Conservation (phyloP, 2,797 vertebrate genomes). For the Cirrhinus molitorella region DNA sequence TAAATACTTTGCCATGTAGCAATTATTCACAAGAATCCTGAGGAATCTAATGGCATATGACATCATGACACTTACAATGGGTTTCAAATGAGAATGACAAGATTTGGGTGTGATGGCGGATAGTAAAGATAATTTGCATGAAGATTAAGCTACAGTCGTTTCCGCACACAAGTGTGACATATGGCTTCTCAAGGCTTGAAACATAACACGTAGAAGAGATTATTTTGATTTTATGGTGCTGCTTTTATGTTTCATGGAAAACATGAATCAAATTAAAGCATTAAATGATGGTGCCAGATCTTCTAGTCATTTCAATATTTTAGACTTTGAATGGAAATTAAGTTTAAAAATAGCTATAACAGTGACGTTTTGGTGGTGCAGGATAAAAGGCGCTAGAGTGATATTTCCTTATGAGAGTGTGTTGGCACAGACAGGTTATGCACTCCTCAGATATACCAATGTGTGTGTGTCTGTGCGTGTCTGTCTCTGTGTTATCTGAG, state of each 20-base stretch:
- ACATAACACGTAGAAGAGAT: background rate
- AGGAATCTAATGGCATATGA: background rate
- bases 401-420: background rate
- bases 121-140: background rate
- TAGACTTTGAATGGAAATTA: background rate
- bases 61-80: background rate
- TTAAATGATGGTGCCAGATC: background rate
- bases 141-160: background rate
- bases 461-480: background rate
- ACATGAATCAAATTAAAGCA: background rate
- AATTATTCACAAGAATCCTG: background rate
- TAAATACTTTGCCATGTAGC: background rate
- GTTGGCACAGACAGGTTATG: background rate
- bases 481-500: background rate
- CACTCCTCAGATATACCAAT: too few species aligned
- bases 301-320: background rate
- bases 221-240: background rate
- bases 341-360: background rate
- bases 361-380: background rate
- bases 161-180: background rate
- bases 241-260: background rate
- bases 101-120: background rate
- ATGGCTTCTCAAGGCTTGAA: background rate
- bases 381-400: background rate
- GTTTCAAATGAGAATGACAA: background rate